These are phyloP conservation scores for Phrynosoma platyrhinos DNA, from an alignment of 2,113 vertebrate genomes.

Conservation along the genomic window DNA sequence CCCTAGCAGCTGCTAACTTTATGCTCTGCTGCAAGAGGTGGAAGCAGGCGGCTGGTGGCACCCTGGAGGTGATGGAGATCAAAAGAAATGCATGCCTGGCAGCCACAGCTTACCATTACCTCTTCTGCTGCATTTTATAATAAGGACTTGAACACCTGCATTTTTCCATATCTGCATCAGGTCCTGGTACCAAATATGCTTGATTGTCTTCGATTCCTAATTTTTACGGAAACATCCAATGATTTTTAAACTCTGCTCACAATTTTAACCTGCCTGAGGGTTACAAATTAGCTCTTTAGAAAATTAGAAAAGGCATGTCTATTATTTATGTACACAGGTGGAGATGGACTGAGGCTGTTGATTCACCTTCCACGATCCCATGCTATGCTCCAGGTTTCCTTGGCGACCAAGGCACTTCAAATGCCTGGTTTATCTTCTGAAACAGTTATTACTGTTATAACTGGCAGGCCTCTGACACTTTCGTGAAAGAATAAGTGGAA, in stretches of 20 bases:
- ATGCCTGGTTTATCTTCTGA: slow-evolving; percentile 5
- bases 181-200: too few species aligned
- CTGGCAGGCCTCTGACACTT: not conserved
- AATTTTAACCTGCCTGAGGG: not conserved
- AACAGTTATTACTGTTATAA: not conserved
- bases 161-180: too few species aligned
- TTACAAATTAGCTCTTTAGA: not conserved
- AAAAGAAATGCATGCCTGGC: too few species aligned
- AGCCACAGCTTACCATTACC: too few species aligned
- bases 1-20: too few species aligned
- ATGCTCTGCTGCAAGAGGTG: too few species aligned
- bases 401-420: slow-evolving; percentile 11
- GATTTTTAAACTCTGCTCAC: not conserved
- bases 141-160: too few species aligned
- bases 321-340: slow-evolving; percentile 22
- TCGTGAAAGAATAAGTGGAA: slow-evolving; percentile 4
- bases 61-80: too few species aligned
- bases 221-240: not conserved
- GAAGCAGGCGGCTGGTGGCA: too few species aligned
- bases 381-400: slow-evolving; percentile 24
- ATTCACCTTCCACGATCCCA: not conserved
- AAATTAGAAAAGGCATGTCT: not conserved
- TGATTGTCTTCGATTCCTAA: not conserved
- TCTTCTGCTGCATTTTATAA: too few species aligned
- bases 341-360: not conserved